These are phyloP conservation scores for Cyprinodon tularosa DNA, from an alignment of 2,113 vertebrate species.

Conservation along the genomic window DNA sequence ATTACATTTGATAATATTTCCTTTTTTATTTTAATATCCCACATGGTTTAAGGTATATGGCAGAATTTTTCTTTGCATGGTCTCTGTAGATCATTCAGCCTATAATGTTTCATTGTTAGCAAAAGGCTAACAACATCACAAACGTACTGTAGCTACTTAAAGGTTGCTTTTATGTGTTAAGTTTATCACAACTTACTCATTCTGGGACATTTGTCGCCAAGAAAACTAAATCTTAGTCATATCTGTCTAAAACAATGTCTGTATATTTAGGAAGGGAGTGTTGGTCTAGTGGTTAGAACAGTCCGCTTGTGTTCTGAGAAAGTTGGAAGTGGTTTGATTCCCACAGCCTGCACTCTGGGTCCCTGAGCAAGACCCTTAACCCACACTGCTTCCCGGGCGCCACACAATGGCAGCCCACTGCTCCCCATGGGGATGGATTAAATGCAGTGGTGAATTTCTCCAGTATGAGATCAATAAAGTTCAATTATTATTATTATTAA, in stretches of 20 bases:
- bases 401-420: too few relatives aligned
- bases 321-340: too few relatives aligned
- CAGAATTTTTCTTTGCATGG: neutral
- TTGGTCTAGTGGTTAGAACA: too few relatives aligned
- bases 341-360: too few relatives aligned
- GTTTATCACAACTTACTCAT: neutral
- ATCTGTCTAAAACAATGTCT: neutral
- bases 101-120: neutral
- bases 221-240: neutral
- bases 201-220: neutral
- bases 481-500: neutral
- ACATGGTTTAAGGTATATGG: neutral
- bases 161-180: neutral
- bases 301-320: too few relatives aligned
- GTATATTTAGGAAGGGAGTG: neutral
- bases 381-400: too few relatives aligned
- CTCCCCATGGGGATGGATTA: too few relatives aligned
- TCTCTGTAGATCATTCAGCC: neutral
- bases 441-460: too few relatives aligned
- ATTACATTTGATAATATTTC: neutral
- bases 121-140: neutral
- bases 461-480: too few relatives aligned
- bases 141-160: neutral
- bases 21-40: too few relatives aligned
- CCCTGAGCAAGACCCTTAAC: too few relatives aligned